These are phyloP conservation scores for Augochlora pura DNA, from an alignment of 1,140 invertebrate genomes.

Conservation along the genomic window DNA sequence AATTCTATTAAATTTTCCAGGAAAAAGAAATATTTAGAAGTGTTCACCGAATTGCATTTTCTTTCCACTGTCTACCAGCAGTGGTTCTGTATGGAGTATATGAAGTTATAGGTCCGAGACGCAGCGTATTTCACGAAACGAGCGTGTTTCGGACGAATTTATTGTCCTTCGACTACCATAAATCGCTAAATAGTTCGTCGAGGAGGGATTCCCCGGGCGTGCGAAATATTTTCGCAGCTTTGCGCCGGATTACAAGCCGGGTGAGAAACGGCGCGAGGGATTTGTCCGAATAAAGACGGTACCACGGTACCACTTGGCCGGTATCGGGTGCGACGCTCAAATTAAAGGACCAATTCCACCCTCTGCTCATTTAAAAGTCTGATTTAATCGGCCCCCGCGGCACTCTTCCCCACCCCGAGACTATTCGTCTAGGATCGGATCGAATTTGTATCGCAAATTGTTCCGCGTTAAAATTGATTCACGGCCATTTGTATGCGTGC, in stretches of 20 bases:
- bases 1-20: too few species aligned
- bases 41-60: too few species aligned
- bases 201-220: too few species aligned
- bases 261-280: neutral
- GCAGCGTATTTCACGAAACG: too few species aligned
- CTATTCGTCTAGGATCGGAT: constrained; percentile 13
- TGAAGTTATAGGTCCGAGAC: too few species aligned
- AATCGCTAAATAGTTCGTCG: too few species aligned
- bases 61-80: too few species aligned
- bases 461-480: constrained; percentile 19
- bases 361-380: constrained; percentile 35
- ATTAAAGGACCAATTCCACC: constrained; percentile 28
- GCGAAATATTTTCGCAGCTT: too few species aligned
- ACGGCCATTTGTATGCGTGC: constrained; percentile 3
- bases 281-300: neutral
- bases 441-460: constrained; percentile 41
- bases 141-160: too few species aligned
- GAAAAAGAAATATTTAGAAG: too few species aligned
- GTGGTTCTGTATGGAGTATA: too few species aligned
- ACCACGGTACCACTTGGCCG: neutral
- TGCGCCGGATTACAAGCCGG: neutral
- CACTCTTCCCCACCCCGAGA: neutral
- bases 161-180: too few species aligned
- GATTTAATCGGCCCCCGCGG: constrained; percentile 20
- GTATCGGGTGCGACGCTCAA: neutral